phyloP scores from a whole-genome alignment of 2,797 vertebrate genomes.

The Sebastes cheni region DNA sequence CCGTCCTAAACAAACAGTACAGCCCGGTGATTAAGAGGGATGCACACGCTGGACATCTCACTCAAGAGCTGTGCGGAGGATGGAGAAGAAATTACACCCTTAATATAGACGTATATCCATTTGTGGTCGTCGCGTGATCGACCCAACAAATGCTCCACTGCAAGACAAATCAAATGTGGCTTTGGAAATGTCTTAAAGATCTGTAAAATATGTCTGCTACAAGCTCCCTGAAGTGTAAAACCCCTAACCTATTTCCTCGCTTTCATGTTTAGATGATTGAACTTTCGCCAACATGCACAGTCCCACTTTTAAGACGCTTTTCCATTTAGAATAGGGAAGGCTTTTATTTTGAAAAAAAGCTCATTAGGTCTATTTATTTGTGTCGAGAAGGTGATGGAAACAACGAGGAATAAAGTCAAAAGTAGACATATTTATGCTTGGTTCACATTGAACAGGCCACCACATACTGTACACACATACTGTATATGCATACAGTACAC shows the following conservation, averaged over 20 bases:
- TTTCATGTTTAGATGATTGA: conserved; percentile 63
- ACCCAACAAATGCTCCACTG: conserved; percentile 56
- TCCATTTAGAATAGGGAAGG: not conserved
- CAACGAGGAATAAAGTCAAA: not conserved
- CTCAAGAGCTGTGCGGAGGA: conserved; percentile 13
- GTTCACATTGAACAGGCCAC: not conserved
- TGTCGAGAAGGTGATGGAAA: conserved; percentile 4
- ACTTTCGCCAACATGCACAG: conserved; percentile 5
- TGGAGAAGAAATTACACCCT: conserved; percentile 65
- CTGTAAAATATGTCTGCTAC: conserved; percentile 47
- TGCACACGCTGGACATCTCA: conserved; percentile 14
- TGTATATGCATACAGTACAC: not conserved
- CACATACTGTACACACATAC: not conserved
- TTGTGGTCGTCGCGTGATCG: conserved; percentile 52
- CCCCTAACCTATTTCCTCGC: not conserved
- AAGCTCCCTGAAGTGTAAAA: conserved; percentile 44
- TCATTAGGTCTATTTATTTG: conserved; percentile 3
- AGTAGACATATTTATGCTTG: not conserved
- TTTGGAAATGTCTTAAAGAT: conserved; percentile 55
- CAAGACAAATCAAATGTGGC: conserved; percentile 50
- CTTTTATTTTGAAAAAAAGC: conserved; percentile 40
- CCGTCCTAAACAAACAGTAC: conserved; percentile 37
- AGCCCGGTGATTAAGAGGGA: conserved; percentile 27
- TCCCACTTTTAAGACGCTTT: conserved; percentile 4
- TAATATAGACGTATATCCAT: conserved; percentile 52